These are phyloP conservation scores for Latrodectus hesperus DNA, from an alignment of 2,888 invertebrate genomes.

Conservation along the genomic window DNA sequence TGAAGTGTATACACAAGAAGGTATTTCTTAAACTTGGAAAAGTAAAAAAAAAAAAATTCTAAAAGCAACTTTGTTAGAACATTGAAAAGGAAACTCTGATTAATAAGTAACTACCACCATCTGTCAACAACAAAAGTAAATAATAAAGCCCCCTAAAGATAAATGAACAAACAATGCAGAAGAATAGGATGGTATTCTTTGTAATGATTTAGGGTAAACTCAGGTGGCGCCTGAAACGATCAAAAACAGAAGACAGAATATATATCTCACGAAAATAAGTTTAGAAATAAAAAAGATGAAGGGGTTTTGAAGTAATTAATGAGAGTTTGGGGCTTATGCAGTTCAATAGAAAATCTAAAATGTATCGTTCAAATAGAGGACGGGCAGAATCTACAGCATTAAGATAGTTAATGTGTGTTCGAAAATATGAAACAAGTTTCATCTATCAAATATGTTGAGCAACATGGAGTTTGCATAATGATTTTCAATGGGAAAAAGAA, in stretches of 20 bases:
- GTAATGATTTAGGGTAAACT: slow-evolving; percentile 42
- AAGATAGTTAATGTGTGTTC: too few species aligned
- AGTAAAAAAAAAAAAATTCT: too few species aligned
- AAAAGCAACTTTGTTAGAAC: too few species aligned
- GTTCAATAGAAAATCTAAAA: slow-evolving; percentile 35
- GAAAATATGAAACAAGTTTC: too few species aligned
- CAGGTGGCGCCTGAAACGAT: slow-evolving; percentile 62
- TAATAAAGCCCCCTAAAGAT: slow-evolving; percentile 18
- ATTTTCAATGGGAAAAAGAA: too few species aligned
- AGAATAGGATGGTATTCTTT: slow-evolving; percentile 35
- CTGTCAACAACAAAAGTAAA: slow-evolving; percentile 53
- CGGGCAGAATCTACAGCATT: too few species aligned
- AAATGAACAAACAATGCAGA: slow-evolving; percentile 48
- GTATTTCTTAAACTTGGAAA: too few species aligned
- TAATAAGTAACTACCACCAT: slow-evolving; percentile 44
- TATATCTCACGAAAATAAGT: not conserved
- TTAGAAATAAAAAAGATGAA: slow-evolving; percentile 8
- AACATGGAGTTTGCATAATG: too few species aligned
- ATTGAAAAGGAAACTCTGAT: not conserved
- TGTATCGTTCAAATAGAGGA: not conserved
- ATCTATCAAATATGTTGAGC: too few species aligned
- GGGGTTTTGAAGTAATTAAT: slow-evolving; percentile 40
- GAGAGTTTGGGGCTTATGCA: slow-evolving; percentile 3
- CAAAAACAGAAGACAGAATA: slow-evolving; percentile 19
- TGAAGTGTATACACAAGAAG: too few species aligned